A percentile compares a stretch with the other conserved stretches of the same genome.
phyloP scores from a whole-genome alignment of 2,888 invertebrate species.

The Drosophila stalkeri region DNA sequence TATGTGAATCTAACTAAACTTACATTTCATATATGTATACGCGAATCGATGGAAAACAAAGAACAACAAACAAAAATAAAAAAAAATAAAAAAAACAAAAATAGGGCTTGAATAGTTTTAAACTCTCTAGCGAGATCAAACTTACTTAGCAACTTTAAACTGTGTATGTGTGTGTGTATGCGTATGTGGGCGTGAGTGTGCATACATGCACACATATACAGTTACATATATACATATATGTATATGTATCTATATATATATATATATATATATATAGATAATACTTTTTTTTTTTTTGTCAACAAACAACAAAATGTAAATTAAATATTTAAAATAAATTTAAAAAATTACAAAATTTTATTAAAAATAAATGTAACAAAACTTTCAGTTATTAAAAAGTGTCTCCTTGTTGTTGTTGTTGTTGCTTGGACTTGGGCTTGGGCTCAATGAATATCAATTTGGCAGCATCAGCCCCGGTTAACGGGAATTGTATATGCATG shows the following conservation, averaged over 20 bases:
- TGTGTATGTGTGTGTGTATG: conserved; percentile 3
- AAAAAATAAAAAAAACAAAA: background rate
- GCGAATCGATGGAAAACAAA: conserved; percentile 12
- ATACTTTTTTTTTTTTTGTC: conserved; percentile 61
- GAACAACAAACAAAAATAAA: conserved; percentile 9
- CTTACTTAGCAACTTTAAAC: conserved; percentile 12
- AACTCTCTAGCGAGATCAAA: conserved; percentile 6
- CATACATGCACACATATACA: background rate
- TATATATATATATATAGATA: conserved; percentile 14
- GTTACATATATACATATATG: background rate
- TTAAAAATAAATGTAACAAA: conserved; percentile 76
- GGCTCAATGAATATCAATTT: conserved; percentile 75
- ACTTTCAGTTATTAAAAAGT: conserved; percentile 32
- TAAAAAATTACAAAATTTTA: conserved; percentile 69
- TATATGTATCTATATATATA: conserved; percentile 4
- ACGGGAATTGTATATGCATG: conserved; percentile 48
- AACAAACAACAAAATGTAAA: conserved; percentile 59
- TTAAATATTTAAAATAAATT: conserved; percentile 67
- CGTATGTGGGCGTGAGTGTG: background rate
- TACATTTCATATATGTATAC: conserved; percentile 46
- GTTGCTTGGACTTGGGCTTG: background rate
- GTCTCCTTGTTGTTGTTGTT: background rate
- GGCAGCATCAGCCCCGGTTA: conserved; percentile 32
- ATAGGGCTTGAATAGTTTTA: conserved; percentile 47
- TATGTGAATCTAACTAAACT: conserved; percentile 50